Evolutionary conservation across 1,140 invertebrate species (phyloP).

Genomic region (Eueides isabella): DNA sequence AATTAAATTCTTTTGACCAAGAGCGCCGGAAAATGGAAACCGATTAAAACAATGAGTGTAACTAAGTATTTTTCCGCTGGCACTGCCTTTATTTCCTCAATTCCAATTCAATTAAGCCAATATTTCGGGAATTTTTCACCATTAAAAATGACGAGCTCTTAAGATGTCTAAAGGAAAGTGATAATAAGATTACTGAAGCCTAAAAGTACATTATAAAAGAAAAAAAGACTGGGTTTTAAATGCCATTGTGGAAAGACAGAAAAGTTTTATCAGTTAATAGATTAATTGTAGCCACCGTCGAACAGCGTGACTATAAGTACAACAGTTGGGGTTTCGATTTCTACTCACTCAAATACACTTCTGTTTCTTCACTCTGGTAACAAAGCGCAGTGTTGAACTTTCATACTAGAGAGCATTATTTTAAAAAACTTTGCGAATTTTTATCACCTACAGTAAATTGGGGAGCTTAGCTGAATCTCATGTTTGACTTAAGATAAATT

Average conservation of each 20-base stretch:
- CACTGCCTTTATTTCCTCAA: conserved; percentile 11
- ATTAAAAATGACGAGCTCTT: conserved; percentile 11
- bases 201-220: background rate
- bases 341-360: too few species aligned
- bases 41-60: conserved; percentile 37
- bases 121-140: background rate
- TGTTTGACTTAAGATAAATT: too few species aligned
- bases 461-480: too few species aligned
- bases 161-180: background rate
- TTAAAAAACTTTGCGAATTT: too few species aligned
- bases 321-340: too few species aligned
- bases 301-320: too few species aligned
- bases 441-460: too few species aligned
- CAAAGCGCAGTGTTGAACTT: too few species aligned
- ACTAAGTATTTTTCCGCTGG: conserved; percentile 34
- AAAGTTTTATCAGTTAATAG: background rate
- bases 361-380: too few species aligned
- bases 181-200: background rate
- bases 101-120: conserved; percentile 22
- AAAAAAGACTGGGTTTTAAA: background rate
- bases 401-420: too few species aligned
- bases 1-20: conserved; percentile 48
- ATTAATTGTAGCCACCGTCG: background rate
- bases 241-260: background rate
- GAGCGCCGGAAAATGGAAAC: conserved; percentile 26